Evolutionary conservation across 1,140 invertebrate species (phyloP).

Genomic region (Drepana arcuata): DNA sequence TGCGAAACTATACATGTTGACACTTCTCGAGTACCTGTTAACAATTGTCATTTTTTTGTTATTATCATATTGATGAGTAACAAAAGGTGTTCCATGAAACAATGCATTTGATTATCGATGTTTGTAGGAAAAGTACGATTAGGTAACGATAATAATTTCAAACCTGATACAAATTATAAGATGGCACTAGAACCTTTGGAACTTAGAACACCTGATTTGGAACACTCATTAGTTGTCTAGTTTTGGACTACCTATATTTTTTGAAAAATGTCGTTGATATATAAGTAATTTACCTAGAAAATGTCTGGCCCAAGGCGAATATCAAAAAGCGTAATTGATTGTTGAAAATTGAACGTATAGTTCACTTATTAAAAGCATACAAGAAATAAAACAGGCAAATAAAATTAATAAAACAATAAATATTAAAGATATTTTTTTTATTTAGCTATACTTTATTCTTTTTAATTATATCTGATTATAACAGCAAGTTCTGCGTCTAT

Average conservation of each 20-base stretch:
- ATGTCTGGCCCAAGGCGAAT: too few species aligned
- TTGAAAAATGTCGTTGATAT: background rate
- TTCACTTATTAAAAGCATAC: too few species aligned
- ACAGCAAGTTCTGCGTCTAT: too few species aligned
- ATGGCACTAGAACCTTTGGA: too few species aligned
- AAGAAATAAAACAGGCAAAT: background rate
- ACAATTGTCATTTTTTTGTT: constrained; percentile 39
- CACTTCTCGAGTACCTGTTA: constrained; percentile 32
- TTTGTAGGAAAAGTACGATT: background rate
- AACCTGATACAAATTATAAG: background rate
- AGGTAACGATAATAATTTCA: background rate
- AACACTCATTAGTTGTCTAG: background rate
- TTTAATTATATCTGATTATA: background rate
- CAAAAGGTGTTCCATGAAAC: constrained; percentile 14
- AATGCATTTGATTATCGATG: background rate
- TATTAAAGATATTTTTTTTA: background rate
- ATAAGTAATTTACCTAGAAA: too few species aligned
- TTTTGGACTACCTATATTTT: background rate
- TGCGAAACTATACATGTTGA: constrained; percentile 48
- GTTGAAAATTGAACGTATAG: too few species aligned
- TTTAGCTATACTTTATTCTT: background rate
- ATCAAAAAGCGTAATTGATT: too few species aligned
- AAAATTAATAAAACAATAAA: background rate
- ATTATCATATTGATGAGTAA: constrained; percentile 32
- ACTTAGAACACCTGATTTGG: too few species aligned